Base-by-base conservation (phyloP, 2,113 vertebrate genomes). In the Campylorhamphus procurvoides region DNA sequence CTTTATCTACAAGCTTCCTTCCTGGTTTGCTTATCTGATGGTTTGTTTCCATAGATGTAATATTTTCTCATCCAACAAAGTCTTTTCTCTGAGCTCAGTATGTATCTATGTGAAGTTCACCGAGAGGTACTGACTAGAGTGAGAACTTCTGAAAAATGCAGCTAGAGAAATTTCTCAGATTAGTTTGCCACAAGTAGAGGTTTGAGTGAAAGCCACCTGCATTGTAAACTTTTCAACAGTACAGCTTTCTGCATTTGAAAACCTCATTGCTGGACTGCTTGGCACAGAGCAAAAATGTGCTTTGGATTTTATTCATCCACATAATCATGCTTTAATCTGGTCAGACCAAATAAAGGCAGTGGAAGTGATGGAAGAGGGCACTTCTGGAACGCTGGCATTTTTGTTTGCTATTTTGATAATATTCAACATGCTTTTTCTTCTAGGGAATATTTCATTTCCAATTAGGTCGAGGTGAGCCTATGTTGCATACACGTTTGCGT, bases 371-470 rank as follows among this genome's bases (percentile, higher is more conserved):
- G 14, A 77, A 59, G 40, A 49, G 25, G 8, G 22, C 20, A 17
- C 23, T 49, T 87, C 27, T 60, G 53, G 8, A 86, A 89, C 74
- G 20, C 20, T 56, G 62, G 5, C 4, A 1, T 47, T 74, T 69
- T 74, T 78, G 27, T 87, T 92, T 76, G 7, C 29, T 46, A 4
- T 79, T 85, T 87, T 89, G 68, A 42, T 94, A 56, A 84, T 66
- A 29, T 5, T n/a, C 56, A 60, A 58, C 35, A 1, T 93, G 37
- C 31, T 55, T 40, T 94, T 62, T 90, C 37, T 96, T 84, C 6
- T 96, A 99, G 99, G 99, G 99, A 78, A 99, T 99, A 97, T 98
- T 99, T 89, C 99, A 99, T 96, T 99, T 99, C 97, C 99, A 99
- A 97, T 98, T 99, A 39, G 99, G 99, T 28, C 98, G 99, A 29